Evolutionary conservation across 2,797 vertebrate species (phyloP).

Genomic region (Hafferia zeledoni): DNA sequence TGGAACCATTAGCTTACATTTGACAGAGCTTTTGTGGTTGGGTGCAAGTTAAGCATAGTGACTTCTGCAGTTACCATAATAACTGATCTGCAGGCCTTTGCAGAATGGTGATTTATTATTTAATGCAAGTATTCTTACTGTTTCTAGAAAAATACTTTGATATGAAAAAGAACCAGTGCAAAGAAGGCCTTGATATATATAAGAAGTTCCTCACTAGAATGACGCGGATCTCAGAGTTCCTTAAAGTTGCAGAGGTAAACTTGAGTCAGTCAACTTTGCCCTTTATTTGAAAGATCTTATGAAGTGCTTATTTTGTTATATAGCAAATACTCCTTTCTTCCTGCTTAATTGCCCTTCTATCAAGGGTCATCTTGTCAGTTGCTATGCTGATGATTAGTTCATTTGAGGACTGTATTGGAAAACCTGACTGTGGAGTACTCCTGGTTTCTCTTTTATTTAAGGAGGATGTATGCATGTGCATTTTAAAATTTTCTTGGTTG

Average conservation of each 20-base stretch:
- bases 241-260: conserved; percentile 98
- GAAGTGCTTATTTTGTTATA: background rate
- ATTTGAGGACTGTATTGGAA: background rate
- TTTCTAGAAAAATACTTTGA: conserved; percentile 97
- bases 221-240: conserved; percentile 98
- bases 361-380: background rate
- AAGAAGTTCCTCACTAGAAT: conserved; percentile 99
- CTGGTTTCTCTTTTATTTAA: background rate
- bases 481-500: background rate
- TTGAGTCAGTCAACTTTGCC: background rate
- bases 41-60: background rate
- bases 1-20: background rate
- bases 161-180: conserved; percentile 99
- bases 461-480: background rate
- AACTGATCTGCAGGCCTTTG: background rate
- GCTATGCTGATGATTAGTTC: background rate
- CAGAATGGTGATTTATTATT: background rate
- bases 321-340: background rate
- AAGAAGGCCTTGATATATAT: conserved; percentile 98
- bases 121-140: conserved; percentile 22
- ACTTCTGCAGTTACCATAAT: background rate
- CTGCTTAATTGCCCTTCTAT: background rate
- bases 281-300: background rate
- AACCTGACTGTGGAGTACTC: background rate
- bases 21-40: background rate